Evolutionary conservation across 53 echinoderm and acorn worm species (phyloP), one percentile per base, ranked within the genome.

Genomic region (Hippasteria phrygiana): DNA sequence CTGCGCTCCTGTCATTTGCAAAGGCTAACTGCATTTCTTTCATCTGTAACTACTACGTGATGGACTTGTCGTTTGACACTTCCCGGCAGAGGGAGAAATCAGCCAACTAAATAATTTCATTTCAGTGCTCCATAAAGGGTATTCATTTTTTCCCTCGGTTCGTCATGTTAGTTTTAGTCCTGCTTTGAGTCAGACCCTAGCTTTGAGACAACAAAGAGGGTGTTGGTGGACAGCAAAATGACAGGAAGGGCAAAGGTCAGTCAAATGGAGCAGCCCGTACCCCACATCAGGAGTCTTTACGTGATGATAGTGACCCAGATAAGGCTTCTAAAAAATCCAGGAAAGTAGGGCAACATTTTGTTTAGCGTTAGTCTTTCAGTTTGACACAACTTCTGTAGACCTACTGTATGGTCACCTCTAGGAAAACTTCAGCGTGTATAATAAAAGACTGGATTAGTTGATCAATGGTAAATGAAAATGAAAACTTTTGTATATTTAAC

Each of bases 221-320:
- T 82, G 82, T 82, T 55, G 43, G 48, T 41, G 63, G 82, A 82
- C 17, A 18, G 7, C n/a, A 28, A 31, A 82, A 46, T 82, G 82
- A 82, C 82, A 82, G 64, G 28, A 62, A 82, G 82, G 66, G 26
- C 66, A 82, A 31, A 64, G 66, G 82, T 82, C 42, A 13, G 28
- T 64, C 43, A 82, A 82, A 66, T 45, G 33, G 66, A 64, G 82
- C 64, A 45, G 45, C 64, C 66, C 64, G 32, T 82, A 82, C 64
- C 82, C 82, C 46, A 82, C 64, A 65, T 82, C 43, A 22, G 38
- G 47, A 50, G 4, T 1, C 33, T 29, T 55, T 11, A 22, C 32
- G 40, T 13, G 43, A 40, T 42, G 62, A n/a, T 24, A 16, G 43
- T 82, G 82, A 82, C 66, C 82, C 65, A 65, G 64, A 48, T 82